Evolutionary conservation across 2,888 invertebrate genomes (phyloP).

Genomic region (Xestoiulus laeticollis): DNA sequence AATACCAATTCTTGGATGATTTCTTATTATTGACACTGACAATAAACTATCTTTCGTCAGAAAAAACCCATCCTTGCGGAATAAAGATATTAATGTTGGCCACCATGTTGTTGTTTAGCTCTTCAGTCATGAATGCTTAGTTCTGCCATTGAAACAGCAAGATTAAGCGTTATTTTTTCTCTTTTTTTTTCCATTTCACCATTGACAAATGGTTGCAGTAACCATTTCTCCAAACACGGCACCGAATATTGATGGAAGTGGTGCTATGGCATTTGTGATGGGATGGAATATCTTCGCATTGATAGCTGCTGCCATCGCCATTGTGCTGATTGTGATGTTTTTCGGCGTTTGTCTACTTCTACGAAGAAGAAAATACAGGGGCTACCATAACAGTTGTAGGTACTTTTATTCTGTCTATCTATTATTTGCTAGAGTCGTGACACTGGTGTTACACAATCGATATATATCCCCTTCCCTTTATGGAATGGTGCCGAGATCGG

Average conservation of each 20-base stretch:
- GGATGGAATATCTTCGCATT: constrained; percentile 53
- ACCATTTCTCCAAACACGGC: constrained; percentile 49
- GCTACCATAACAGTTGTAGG: constrained; percentile 55
- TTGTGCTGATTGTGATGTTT: constrained; percentile 51
- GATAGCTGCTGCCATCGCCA: constrained; percentile 49
- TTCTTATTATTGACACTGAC: background rate
- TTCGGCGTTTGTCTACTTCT: constrained; percentile 54
- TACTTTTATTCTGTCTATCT: constrained; percentile 48
- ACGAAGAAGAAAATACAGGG: constrained; percentile 54
- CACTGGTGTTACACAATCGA: background rate
- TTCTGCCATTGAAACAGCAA: background rate
- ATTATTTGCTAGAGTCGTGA: background rate
- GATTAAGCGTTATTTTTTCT: background rate
- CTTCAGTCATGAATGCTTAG: background rate
- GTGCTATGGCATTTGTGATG: constrained; percentile 20
- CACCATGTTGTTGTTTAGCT: background rate
- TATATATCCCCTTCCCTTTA: background rate
- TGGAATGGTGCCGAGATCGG: background rate
- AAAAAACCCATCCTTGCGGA: background rate
- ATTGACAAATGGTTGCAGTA: constrained; percentile 44
- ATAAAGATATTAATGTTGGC: constrained; percentile 21
- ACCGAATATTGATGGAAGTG: constrained; percentile 44
- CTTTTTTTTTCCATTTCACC: background rate
- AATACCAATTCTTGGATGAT: background rate
- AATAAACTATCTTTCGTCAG: background rate